A percentile compares a stretch with the other conserved stretches of the same genome.
Evolutionary conservation across 64 coral and sea anemone genomes (phyloP).

Genomic region (Trachythela sp.): DNA sequence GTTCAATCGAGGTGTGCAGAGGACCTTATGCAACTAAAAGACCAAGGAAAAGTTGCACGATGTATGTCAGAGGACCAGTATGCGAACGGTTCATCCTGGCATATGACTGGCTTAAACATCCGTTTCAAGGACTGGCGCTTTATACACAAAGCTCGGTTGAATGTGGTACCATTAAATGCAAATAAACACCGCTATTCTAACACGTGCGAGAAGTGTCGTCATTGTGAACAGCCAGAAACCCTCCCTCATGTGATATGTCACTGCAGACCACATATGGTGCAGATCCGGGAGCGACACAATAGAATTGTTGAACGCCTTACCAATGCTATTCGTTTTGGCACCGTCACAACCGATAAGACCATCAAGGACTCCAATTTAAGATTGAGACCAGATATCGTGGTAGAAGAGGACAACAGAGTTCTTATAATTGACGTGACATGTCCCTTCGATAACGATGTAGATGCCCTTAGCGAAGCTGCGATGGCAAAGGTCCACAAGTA

Average conservation of each 20-base stretch:
- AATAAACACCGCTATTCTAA: background rate
- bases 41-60: too few species aligned
- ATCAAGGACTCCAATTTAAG: background rate
- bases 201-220: background rate
- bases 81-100: background rate
- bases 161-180: background rate
- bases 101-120: background rate
- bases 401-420: background rate
- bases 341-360: background rate
- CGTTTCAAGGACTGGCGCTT: background rate
- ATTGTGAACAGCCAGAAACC: too few species aligned
- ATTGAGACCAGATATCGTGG: too few species aligned
- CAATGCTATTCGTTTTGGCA: too few species aligned
- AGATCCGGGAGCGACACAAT: too few species aligned
- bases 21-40: too few species aligned
- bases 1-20: too few species aligned
- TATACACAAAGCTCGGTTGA: background rate
- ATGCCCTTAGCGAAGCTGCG: background rate
- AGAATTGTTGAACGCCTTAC: too few species aligned
- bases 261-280: too few species aligned
- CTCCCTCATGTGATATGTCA: too few species aligned
- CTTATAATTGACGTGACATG: background rate
- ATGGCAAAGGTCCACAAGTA: background rate
- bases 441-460: background rate
- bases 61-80: background rate